Base-by-base conservation (phyloP, 2,113 vertebrate species). In the Chitala chitala region DNA sequence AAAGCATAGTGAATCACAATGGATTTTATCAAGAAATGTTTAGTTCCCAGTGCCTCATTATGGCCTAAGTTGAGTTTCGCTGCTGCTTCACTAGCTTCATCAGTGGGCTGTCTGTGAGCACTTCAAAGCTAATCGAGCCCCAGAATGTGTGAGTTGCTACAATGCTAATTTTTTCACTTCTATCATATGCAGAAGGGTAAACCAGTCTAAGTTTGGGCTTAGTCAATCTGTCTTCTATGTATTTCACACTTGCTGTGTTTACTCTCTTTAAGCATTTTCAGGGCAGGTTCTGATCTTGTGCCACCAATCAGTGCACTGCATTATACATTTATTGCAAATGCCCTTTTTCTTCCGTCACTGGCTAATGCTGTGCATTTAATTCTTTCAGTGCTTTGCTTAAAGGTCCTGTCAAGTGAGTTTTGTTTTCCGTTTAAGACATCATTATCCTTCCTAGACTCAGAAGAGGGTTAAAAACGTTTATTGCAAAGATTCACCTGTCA, bases 51-150 rank as follows among this genome's bases (percentile, higher is more conserved):
- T 10, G 13, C 56, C 40, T 72, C 31, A 61, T 59, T 75, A 15
- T 7, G 76, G 24, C 46, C 59, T 6, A 71, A 75, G 75, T 51
- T 31, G 58, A 73, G 24, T 76, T 78, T 77, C 46, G 72, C 68
- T 75, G 55, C 48, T 1, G 8, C 29, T 54, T 48, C 26, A 58
- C 65, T 38, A 64, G 46, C 63, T 24, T 72, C 36, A 40, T 59
- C 42, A 20, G 42, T 20, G 15, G 22, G 36, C 61, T 61, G 7
- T 31, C 26, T 44, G 17, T 26, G 22, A 63, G 36, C 44, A 50
- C 42, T 51, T 73, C 26, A 15, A 24, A 17, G 42, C 42, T 20
- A 33, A n/a, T 63, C 71, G n/a, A 24, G 13, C 42, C 29, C 56
- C 26, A 48, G 42, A 38, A 36, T 31, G 29, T 17, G 26, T 73